Evolutionary conservation across 2,113 vertebrate species (phyloP), one percentile per base, ranked within the genome.

Genomic region (Psittacula cyanocephala): DNA sequence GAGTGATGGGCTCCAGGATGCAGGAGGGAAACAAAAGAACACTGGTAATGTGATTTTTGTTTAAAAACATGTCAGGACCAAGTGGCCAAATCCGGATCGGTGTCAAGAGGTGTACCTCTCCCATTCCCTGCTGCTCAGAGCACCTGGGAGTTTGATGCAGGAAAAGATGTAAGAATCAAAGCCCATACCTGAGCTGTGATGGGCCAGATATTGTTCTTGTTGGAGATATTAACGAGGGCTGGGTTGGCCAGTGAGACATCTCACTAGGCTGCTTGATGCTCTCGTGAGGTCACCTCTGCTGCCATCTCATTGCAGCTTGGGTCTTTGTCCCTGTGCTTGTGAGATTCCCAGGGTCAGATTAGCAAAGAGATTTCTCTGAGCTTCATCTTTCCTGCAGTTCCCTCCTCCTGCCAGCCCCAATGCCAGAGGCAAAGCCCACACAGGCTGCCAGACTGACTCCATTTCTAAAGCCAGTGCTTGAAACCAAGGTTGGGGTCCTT

Each of bases 341-440:
- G 0, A 24, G 62, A 25, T 33, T 87, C 52, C 39, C 35, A 9
- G 47, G 43, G 6, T 35, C 63, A 24, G 35, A 25, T 6, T 14
- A 27, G 37, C 52, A 57, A 52, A 60, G 24, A 29, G 39, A 47
- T 93, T 75, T n/a, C 84, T 88, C 76, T 7, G 4, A 83, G 35
- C 53, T 70, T 27, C 4, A 0, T 65, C 76, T 72, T 65, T 78
- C n/a, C 63, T 2, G 6, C 53, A 41, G 27, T 6, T 37, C 41
- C 49, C 63, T 72, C 7, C 44, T 80, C 28, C 68, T 91, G 77
- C 80, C 88, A 92, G 27, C 72, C 85, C 76, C 0, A 3, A 14
- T 84, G 93, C 88, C 92, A 88, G 90, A 92, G 88, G 90, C 93
- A 94, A 64, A 86, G 93, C 86, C 95, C 96, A 96, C 95, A 91